Evolutionary conservation across 2,797 vertebrate species (phyloP).

Genomic region (Eulemur coronatus): DNA sequence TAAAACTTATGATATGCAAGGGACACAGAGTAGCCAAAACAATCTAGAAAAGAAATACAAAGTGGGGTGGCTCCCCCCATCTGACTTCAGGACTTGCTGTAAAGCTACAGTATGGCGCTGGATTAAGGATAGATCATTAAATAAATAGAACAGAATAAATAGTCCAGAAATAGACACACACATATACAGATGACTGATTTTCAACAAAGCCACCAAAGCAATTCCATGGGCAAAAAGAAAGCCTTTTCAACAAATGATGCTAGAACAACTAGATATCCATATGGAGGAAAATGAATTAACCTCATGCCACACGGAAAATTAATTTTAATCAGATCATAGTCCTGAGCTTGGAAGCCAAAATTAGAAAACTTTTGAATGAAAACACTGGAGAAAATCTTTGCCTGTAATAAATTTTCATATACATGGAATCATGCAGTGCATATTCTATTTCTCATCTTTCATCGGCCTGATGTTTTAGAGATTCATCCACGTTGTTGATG

Average conservation of each 20-base stretch:
- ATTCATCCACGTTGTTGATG: background rate
- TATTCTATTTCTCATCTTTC: background rate
- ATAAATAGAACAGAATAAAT: background rate
- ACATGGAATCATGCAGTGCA: background rate
- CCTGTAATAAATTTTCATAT: background rate
- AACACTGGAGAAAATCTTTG: background rate
- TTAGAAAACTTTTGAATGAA: background rate
- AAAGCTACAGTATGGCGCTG: no score
- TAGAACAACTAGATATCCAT: background rate
- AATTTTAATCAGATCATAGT: background rate
- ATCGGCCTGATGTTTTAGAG: background rate
- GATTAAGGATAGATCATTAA: background rate
- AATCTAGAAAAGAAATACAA: background rate
- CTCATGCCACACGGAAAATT: background rate
- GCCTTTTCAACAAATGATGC: background rate
- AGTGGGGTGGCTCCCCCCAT: background rate
- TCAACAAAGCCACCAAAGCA: background rate
- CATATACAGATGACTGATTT: background rate
- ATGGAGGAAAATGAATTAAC: no score
- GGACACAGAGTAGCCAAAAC: background rate
- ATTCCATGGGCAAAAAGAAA: background rate
- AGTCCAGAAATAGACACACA: background rate
- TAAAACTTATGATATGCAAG: background rate
- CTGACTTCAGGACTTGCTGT: background rate
- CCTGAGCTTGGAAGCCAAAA: background rate